phyloP scores from a whole-genome alignment of 64 coral and sea anemone genomes.

The Montipora cactus region DNA sequence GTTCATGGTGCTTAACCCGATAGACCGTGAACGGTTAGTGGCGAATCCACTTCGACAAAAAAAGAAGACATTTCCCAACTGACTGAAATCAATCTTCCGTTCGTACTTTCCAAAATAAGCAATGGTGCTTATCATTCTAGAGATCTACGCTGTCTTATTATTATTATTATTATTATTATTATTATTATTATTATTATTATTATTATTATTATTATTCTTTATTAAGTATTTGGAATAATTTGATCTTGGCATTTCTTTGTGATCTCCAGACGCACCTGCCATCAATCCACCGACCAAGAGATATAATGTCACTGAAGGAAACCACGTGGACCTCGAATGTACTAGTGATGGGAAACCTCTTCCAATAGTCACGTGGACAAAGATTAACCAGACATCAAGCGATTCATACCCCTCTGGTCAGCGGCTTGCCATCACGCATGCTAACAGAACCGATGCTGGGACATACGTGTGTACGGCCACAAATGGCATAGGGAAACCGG shows the following conservation, averaged over 20 bases:
- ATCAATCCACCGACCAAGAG: background rate
- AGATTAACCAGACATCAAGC: background rate
- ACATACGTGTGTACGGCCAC: background rate
- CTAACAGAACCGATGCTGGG: background rate
- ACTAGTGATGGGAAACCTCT: background rate
- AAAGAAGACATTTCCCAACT: too few relatives aligned
- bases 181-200: too few relatives aligned
- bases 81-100: too few relatives aligned
- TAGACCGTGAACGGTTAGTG: too few relatives aligned
- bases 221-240: too few relatives aligned
- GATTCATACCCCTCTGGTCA: background rate
- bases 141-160: too few relatives aligned
- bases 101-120: too few relatives aligned
- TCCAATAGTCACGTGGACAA: slow-evolving; percentile 6
- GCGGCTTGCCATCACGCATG: background rate
- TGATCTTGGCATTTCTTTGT: background rate
- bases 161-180: too few relatives aligned
- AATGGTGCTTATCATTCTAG: too few relatives aligned
- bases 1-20: too few relatives aligned
- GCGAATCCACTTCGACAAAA: too few relatives aligned
- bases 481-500: background rate
- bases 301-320: slow-evolving; percentile 29
- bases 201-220: too few relatives aligned
- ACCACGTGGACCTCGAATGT: background rate
- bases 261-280: background rate